Base-by-base conservation (phyloP, 2,113 vertebrate species). In the Ailurus styani region DNA sequence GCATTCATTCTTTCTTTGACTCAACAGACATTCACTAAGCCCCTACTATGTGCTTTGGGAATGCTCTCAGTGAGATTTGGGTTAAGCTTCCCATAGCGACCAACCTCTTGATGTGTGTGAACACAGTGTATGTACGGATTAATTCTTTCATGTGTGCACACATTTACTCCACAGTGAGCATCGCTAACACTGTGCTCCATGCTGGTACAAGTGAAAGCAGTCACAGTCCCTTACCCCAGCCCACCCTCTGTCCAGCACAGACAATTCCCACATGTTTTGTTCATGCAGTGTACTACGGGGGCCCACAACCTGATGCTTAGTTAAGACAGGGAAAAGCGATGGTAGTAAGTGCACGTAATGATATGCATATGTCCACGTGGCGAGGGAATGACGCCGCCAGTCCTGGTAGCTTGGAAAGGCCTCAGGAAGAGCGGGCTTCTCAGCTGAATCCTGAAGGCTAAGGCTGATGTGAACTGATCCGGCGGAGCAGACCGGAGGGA, bases 1-100 rank as follows among this genome's bases (percentile, higher is more conserved):
- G 37, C 31, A 60, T 66, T 75, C 40, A 72, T 92, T 95, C 57
- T 60, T 87, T 87, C 50, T 75, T 81, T 77, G 45, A 89, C n/a
- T 87, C 54, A 87, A 91, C 17, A 82, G 37, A 66, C 66, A 93
- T 90, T 79, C 40, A 64, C 23, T 55, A 42, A 68, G 45, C 27
- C 55, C 37, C 23, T 57, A 64, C 31, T 50, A 27, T 13, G n/a
- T 78, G 70, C 68, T 95, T 86, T 68, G 55, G 45, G 66, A 93
- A 90, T 64, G 84, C 10, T 45, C 85, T 82, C 17, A 14, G 47
- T 72, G 57, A 92, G 54, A 95, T 60, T 7, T 95, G 29, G 86
- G 73, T 50, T 40, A 62, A 86, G 66, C 47, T 60, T 89, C 73
- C 64, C 75, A 18, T 14, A 75, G 42, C 55, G 9, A 95, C 23